Evolutionary conservation across 2,888 invertebrate genomes (phyloP).

Genomic region (Acrocera orbiculus): DNA sequence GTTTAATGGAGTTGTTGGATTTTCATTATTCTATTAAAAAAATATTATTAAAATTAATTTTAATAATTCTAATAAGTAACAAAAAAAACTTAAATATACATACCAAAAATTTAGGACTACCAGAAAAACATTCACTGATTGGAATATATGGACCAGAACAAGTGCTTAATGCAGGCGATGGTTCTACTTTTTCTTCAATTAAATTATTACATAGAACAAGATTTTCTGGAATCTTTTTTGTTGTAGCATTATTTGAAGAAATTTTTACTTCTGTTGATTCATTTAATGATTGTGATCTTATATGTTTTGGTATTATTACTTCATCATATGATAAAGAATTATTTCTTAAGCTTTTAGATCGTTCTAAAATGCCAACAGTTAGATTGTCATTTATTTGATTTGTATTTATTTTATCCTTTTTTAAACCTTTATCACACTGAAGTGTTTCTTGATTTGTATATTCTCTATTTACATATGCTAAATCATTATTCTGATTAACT

Average conservation of each 20-base stretch:
- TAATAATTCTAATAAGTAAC: not conserved
- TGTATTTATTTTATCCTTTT: not conserved
- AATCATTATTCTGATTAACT: constrained; percentile 18
- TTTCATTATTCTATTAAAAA: constrained; percentile 16
- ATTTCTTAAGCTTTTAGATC: constrained; percentile 10
- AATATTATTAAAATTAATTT: not conserved
- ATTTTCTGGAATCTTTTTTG: constrained; percentile 29
- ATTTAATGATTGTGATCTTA: constrained; percentile 10
- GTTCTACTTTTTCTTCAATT: constrained; percentile 31
- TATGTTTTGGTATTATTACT: constrained; percentile 6
- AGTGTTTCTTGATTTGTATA: constrained; percentile 27
- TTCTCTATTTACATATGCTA: constrained; percentile 27
- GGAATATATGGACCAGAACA: constrained; percentile 77
- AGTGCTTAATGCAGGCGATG: constrained; percentile 44
- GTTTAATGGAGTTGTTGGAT: constrained; percentile 27
- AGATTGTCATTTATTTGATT: not conserved
- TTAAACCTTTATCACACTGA: constrained; percentile 17
- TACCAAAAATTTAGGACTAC: constrained; percentile 36
- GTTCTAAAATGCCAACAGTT: constrained; percentile 8
- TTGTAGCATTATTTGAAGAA: constrained; percentile 19
- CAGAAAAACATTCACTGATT: constrained; percentile 82
- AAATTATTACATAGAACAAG: constrained; percentile 24
- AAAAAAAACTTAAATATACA: not conserved
- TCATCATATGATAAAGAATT: not conserved
- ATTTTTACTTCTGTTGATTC: constrained; percentile 14